A percentile compares a stretch with the other conserved stretches of the same genome.
These are phyloP conservation scores for Ibidorhyncha struthersii DNA, from an alignment of 2,113 vertebrate genomes.

Conservation along the genomic window DNA sequence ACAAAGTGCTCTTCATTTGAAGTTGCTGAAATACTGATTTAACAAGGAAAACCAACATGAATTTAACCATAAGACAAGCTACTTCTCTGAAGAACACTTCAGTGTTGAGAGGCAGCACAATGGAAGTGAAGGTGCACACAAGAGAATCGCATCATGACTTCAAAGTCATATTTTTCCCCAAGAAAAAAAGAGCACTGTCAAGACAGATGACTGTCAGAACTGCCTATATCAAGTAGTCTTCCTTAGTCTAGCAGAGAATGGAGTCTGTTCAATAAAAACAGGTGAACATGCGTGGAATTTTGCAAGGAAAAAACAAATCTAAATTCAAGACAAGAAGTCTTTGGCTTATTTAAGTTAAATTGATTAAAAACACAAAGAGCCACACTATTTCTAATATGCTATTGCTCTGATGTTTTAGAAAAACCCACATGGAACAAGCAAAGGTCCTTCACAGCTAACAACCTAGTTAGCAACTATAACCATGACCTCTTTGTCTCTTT, in stretches of 20 bases:
- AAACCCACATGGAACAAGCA: neutral
- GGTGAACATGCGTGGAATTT: neutral
- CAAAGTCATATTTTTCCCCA: neutral
- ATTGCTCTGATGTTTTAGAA: neutral
- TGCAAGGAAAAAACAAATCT: neutral
- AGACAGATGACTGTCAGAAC: neutral
- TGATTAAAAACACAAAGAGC: neutral
- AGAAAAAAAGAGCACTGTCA: neutral
- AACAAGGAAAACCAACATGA: neutral
- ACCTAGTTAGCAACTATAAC: neutral
- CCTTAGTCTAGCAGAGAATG: neutral
- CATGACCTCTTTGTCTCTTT: neutral
- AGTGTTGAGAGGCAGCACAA: neutral
- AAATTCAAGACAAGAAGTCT: neutral
- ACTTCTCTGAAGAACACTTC: neutral
- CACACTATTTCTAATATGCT: neutral
- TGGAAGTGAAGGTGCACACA: neutral
- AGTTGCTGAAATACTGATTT: neutral
- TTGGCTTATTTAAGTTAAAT: neutral
- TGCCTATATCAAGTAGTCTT: neutral
- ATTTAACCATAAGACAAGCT: neutral
- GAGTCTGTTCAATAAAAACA: neutral
- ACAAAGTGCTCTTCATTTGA: neutral
- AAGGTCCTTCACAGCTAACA: neutral
- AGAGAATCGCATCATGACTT: neutral